Evolutionary conservation across 1,140 invertebrate species (phyloP).

Genomic region (Trachymyrmex septentrionalis): DNA sequence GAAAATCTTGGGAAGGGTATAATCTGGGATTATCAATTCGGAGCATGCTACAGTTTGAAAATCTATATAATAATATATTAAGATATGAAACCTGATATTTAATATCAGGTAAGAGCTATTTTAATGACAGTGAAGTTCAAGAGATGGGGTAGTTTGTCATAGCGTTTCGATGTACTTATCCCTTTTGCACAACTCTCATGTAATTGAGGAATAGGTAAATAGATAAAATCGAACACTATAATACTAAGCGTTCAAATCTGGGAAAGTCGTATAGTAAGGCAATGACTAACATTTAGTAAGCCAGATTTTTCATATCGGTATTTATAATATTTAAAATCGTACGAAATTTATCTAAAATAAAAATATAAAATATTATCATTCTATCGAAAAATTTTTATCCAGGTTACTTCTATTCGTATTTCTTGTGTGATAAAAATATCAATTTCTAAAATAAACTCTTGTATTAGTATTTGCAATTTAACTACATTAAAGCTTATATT

Average conservation of each 20-base stretch:
- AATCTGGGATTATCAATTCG: not conserved
- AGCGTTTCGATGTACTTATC: not conserved
- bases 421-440: not conserved
- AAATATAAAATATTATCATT: conserved; percentile 1
- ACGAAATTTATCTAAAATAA: not conserved
- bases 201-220: not conserved
- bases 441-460: conserved; percentile 4
- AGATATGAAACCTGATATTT: conserved; percentile 17
- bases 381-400: not conserved
- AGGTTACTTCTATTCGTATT: not conserved
- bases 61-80: conserved; percentile 19
- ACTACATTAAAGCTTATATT: not conserved
- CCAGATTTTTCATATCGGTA: not conserved
- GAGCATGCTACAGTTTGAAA: not conserved
- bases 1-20: not conserved
- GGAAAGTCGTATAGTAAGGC: not conserved
- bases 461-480: not conserved
- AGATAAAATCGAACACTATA: not conserved
- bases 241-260: not conserved
- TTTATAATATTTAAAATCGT: not conserved
- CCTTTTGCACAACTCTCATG: not conserved
- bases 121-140: not conserved
- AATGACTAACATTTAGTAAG: not conserved
- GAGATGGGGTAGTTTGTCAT: not conserved
- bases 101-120: conserved; percentile 1